These are phyloP conservation scores for Neomorphus geoffroyi DNA, from an alignment of 2,797 vertebrate species.

Conservation along the genomic window DNA sequence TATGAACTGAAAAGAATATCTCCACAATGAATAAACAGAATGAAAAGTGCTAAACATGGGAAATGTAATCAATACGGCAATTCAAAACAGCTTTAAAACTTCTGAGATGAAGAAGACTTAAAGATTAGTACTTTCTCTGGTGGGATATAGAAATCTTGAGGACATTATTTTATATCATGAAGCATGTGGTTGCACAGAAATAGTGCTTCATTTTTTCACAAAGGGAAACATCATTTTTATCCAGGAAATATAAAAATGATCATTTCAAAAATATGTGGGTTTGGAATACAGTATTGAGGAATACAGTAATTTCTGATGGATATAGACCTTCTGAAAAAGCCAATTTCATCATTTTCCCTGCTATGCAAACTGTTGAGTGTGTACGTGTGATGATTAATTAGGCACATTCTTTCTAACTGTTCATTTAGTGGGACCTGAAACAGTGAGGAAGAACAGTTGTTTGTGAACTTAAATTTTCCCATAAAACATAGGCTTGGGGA, in stretches of 20 bases:
- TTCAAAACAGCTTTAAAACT: conserved; percentile 13
- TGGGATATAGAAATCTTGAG: not conserved
- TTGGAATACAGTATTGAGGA: not conserved
- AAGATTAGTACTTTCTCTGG: not conserved
- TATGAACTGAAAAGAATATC: not conserved
- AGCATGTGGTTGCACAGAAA: not conserved
- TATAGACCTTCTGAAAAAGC: not conserved
- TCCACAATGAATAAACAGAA: not conserved
- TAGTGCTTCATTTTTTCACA: not conserved
- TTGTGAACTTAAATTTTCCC: not conserved
- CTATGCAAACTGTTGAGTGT: not conserved
- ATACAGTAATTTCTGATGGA: not conserved
- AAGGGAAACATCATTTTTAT: not conserved
- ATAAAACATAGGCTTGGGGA: not conserved
- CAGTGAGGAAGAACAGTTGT: not conserved
- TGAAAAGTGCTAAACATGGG: not conserved
- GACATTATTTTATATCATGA: not conserved
- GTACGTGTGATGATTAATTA: not conserved
- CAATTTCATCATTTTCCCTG: not conserved
- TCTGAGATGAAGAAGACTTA: not conserved
- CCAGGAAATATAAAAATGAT: not conserved
- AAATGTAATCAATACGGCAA: not conserved
- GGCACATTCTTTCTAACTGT: not conserved
- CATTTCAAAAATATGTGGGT: not conserved
- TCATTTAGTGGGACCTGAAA: not conserved